These are phyloP conservation scores for Salvelinus namaycush DNA, from an alignment of 2,113 vertebrate species.

Conservation along the genomic window DNA sequence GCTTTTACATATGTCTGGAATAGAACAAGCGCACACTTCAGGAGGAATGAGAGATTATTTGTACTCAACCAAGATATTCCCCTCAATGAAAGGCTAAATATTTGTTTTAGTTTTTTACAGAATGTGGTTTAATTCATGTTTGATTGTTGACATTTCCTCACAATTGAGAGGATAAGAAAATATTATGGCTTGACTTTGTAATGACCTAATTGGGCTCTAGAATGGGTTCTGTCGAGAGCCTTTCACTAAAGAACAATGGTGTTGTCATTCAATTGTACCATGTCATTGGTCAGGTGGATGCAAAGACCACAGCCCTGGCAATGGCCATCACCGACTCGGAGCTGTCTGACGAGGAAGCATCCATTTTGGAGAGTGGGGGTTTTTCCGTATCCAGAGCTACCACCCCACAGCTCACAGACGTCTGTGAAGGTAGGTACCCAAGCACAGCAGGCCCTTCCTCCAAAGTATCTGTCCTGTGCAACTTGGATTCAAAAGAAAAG, in stretches of 20 bases:
- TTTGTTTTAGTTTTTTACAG: too few species aligned
- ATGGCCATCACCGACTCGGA: slow-evolving; percentile 98
- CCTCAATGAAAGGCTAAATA: too few species aligned
- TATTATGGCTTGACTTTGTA: background rate
- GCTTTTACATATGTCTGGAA: too few species aligned
- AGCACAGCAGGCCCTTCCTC: background rate
- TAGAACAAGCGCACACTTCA: too few species aligned
- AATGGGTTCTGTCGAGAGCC: background rate
- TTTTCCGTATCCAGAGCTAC: slow-evolving; percentile 97
- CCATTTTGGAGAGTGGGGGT: slow-evolving; percentile 95
- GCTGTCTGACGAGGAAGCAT: slow-evolving; percentile 95
- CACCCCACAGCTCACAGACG: slow-evolving; percentile 90
- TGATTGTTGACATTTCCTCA: background rate
- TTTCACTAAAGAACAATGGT: background rate
- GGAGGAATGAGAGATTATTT: too few species aligned
- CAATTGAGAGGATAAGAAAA: background rate
- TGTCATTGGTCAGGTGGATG: slow-evolving; percentile 74
- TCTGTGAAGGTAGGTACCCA: slow-evolving; percentile 86
- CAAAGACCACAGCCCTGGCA: slow-evolving; percentile 91
- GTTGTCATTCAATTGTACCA: background rate
- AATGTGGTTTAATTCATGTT: background rate
- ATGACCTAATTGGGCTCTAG: background rate
- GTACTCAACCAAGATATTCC: too few species aligned
- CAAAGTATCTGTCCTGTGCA: too few species aligned
- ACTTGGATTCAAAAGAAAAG: too few species aligned